Base-by-base conservation (phyloP, 64 coral and sea anemone genomes). In the Exaiptasia diaphana region DNA sequence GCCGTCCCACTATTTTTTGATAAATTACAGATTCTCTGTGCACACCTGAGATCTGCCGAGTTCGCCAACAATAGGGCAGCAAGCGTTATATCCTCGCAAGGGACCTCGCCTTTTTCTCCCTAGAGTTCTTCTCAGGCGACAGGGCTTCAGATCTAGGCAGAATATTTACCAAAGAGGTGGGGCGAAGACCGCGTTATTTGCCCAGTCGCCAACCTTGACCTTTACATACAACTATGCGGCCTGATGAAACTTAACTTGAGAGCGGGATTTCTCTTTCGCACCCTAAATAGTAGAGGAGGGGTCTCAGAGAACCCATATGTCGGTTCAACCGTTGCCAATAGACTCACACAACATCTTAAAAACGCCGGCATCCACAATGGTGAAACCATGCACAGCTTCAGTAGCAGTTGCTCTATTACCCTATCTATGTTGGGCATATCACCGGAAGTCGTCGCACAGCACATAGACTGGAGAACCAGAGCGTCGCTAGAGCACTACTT, bases 31-130 rank as follows among this genome's bases (percentile, higher is more conserved):
- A 58, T 20, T 31, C 34, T 85, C 20, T 50, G 41, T 20, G 1
- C 15, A 3, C 31, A 75, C 50, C 69, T 75, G 13, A 30, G 18
- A 48, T 46, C 40, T 44, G 28, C 6, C 11, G 41, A 53, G 18
- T 83, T 83, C 21, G 27, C 38, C 0, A 5, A 18, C 1, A 43
- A 18, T 0, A 21, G 24, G 10, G 3, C 55, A 18, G 18, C 40
- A 13, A 67, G 25, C 53, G 39, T 27, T 91, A 71, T 34, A 29
- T 79, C 1, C 72, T 28, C 20, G 50, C 81, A 10, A 30, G 80
- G 28, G 88, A 85, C 13, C 38, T 77, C 7, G 89, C 75, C 3
- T 92, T 92, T 11, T 85, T 92, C 27, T 78, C 50, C 10, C 20
- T 90, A 6, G 79, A 83, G 4, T 83, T 84, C 41, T 83, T 42